Evolutionary conservation across 2,888 invertebrate species (phyloP), one percentile per base, ranked within the genome.

Genomic region (Yponomeuta cagnagella): DNA sequence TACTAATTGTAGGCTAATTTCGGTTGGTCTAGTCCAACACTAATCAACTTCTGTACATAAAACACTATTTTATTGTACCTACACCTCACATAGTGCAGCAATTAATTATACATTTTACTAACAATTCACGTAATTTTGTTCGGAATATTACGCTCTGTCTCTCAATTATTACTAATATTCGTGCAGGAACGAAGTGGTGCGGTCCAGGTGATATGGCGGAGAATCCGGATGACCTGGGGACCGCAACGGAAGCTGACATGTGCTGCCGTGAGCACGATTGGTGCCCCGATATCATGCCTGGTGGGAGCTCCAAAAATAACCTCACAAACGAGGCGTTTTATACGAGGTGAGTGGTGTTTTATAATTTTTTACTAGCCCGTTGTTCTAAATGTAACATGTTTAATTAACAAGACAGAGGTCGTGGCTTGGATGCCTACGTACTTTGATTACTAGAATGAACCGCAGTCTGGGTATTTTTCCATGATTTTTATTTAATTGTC

Each of bases 111-210:
- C 8, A 43, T 43, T 43, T 8, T 43, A 43, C 43, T 43, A 43
- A 43, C 5, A 37, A 4, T 52, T 52, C 10, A 52, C 10, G 52
- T 58, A 58, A 15, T 12, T 0, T 52, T 12, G 10, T 10, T 23
- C 23, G 23, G 23, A 10, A 12, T 12, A 12, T 2, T 58, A 15
- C 2, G 52, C 52, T 58, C 15, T 12, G 4, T 15, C 15, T 3
- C 4, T 58, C 12, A 58, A 58, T 58, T 12, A 2, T 4, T 15
- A 58, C 15, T 15, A 64, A 37, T 48, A 37, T 43, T 31, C 31
- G 68, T 63, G 43, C 85, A 93, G 96, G 96, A 2, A 96, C 96
- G 0, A 96, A 96, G 86, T 97, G 96, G 96, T 96, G 96, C 78
- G 96, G 96, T 0, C 90, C 95, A 0, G 96, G 96, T 3, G 94